These are phyloP conservation scores for Rhynchomys soricoides DNA, from an alignment of 2,113 vertebrate species.

Conservation along the genomic window DNA sequence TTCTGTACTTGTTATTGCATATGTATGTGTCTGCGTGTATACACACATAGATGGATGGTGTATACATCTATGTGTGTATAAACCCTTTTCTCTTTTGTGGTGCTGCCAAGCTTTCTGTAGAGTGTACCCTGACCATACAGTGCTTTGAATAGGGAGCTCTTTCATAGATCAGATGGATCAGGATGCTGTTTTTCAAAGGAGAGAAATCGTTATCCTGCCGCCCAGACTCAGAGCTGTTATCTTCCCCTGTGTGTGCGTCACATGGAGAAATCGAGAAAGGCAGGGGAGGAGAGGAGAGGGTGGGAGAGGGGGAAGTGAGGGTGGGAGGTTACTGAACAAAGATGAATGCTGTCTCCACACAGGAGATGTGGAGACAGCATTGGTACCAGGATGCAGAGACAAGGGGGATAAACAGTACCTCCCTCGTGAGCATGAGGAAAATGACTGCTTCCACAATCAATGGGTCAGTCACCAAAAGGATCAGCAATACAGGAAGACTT, in stretches of 20 bases:
- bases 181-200: background rate
- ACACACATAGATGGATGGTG: background rate
- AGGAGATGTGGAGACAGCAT: background rate
- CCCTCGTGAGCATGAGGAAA: background rate
- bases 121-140: background rate
- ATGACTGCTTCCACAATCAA: background rate
- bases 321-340: background rate
- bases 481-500: background rate
- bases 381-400: background rate
- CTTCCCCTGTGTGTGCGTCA: background rate
- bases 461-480: no score
- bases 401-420: background rate
- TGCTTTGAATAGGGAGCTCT: rapidly evolving
- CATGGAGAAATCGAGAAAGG: background rate
- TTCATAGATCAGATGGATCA: rapidly evolving
- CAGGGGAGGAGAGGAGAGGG: background rate
- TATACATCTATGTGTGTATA: background rate
- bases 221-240: background rate
- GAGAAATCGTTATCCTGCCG: background rate
- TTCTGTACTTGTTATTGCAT: background rate
- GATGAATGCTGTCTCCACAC: background rate
- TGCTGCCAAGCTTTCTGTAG: no score
- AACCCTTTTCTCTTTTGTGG: background rate
- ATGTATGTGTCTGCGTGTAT: no score
- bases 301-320: background rate